Evolutionary conservation across 2,888 invertebrate genomes (phyloP), one percentile per base, ranked within the genome.

Genomic region (Malachius bipustulatus): DNA sequence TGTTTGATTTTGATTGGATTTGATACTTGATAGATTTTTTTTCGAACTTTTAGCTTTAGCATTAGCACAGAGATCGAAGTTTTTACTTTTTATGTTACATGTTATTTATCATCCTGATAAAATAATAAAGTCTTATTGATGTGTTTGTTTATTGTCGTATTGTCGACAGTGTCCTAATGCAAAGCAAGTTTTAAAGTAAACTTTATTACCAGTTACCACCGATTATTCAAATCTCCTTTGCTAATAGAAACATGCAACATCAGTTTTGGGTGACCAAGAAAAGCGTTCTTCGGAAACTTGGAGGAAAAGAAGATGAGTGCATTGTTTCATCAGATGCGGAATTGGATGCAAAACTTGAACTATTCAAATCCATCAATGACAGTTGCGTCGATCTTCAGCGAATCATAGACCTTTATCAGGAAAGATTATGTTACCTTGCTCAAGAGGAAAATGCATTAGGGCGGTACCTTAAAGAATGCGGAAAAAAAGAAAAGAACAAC

Each of bases 181-280:
- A n/a, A n/a, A n/a, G n/a, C n/a, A n/a, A n/a, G n/a, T n/a, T n/a
- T n/a, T n/a, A n/a, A n/a, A n/a, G n/a, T n/a, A n/a, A n/a, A n/a
- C n/a, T n/a, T n/a, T n/a, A n/a, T n/a, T n/a, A n/a, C n/a, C n/a
- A n/a, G n/a, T n/a, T n/a, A n/a, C n/a, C n/a, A n/a, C n/a, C n/a
- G n/a, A n/a, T n/a, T n/a, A n/a, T n/a, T n/a, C n/a, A n/a, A n/a
- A n/a, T n/a, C n/a, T n/a, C n/a, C n/a, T n/a, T n/a, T n/a, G n/a
- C n/a, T n/a, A n/a, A n/a, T n/a, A 19, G n/a, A n/a, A 38, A 12
- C 14, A 81, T 94, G 78, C 89, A 91, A 62, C 89, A 94, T 64
- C 91, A 93, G 49, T 97, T 89, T 64, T 98, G 96, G 96, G 84
- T 96, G 37, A 96, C 97, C 4, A 97, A 96, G 60, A 96, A 96